Evolutionary conservation across 2,113 vertebrate species (phyloP), one percentile per base, ranked within the genome.

Genomic region (Ariopsis seemanni): DNA sequence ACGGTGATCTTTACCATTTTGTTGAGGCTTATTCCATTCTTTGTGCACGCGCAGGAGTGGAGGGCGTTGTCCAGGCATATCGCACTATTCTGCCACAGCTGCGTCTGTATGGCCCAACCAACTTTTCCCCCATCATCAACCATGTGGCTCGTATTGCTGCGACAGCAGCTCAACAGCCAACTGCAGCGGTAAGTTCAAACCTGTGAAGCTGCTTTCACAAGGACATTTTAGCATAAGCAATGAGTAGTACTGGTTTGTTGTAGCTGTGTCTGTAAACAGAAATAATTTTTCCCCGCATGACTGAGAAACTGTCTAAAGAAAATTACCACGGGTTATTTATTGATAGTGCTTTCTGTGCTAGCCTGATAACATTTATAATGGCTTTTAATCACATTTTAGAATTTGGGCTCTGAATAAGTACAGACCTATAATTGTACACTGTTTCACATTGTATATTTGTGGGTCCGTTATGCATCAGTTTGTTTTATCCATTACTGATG

Each of bases 91-190:
- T 99, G 86, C 97, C 96, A 53, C 96, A 97, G 89, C 88, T 99
- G 75, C 91, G 88, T 20, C 96, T 99, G 7, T 98, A 96, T 0
- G 96, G 98, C 7, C 97, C 98, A 34, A 99, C 98, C 85, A 99
- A 97, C 92, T 98, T 99, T 92, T 97, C 97, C 27, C 97, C 98
- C 53, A 95, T 99, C 91, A 97, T 97, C 91, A 98, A 95, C 89
- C 97, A 99, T 0, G 96, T 99, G 42, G 96, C 96, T 4, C 93
- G 93, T 62, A 96, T 99, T 88, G 97, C 97, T 30, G 79, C 95
- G 0, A 72, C 91, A 9, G 94, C 93, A 0, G 92, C 94, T 0
- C 95, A 97, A 65, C 92, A 94, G 86, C 92, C 93, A 90, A 94
- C 48, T 2, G 96, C 98, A 53, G 92, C 95, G 78, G 97, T 99